Evolutionary conservation across 1,140 invertebrate genomes (phyloP), one percentile per base, ranked within the genome.

Genomic region (Euwallacea similis): DNA sequence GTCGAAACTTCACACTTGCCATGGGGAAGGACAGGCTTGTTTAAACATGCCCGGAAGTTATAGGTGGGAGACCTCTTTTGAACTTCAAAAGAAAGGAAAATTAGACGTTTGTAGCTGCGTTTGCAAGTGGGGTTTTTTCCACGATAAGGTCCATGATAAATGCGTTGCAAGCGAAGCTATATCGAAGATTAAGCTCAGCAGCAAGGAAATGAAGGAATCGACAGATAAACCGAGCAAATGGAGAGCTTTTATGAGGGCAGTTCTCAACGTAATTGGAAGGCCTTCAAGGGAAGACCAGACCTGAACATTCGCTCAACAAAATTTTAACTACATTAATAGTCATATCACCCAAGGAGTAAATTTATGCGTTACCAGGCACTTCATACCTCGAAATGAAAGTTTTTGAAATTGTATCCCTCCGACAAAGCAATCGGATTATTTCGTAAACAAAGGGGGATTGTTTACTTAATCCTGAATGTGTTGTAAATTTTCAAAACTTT

Each of bases 21-120:
- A 13, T 33, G 10, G 16, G 11, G 65, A 73, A 47, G 76, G 78
- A 0, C 77, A 88, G 76, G 79, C 76, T 58, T 89, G 88, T 75
- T 47, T 88, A n/a, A 89, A 89, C 81, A 71, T 86, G 21, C 82
- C 84, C 2, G 87, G 87, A 33, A 70, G 69, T 43, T 75, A 61
- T 46, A 73, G 47, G 74, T 75, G 46, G 65, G 67, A 16, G 8
- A 16, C 16, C 1, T 15, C 7, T 9, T 56, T 56, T 6, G 11
- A 15, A 16, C 16, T 21, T 50, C 9, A 56, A 56, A 15, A 10
- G 16, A 56, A 66, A 46, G 33, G 6, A 55, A 54, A 42, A 55
- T 33, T 7, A 3, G 41, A 47, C n/a, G 59, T 50, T 70, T 63
- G 59, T 63, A 70, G 68, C 10, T 71, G 71, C 54, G 50, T 72